Base-by-base conservation (phyloP, 2,797 vertebrate species). In the Urophycis tenuis region DNA sequence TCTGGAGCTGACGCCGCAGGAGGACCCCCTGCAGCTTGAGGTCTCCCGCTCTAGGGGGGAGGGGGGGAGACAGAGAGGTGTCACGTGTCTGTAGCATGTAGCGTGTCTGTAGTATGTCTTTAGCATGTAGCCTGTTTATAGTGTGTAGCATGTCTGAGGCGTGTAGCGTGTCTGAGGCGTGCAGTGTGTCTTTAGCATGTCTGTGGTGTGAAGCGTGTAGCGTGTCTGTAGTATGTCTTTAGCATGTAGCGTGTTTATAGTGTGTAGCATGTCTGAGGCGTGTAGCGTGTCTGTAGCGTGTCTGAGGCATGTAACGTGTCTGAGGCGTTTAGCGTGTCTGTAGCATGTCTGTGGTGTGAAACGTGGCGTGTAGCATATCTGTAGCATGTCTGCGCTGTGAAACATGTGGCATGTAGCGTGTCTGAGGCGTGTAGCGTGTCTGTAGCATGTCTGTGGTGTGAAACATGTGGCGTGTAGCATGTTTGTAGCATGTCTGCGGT, bases 21-120 rank as follows among this genome's bases (percentile, higher is more conserved):
- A 97, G 88, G 29, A 93, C 83, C 0, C 94, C 92, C 85, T 98
- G 97, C 2, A 99, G 93, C 75, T 88, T 91, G 60, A 92, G 90
- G 91, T 99, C 96, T 0, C 93, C 96, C 60, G 76, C 83, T 80
- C 94, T 95, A 82, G 77, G n/a, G 0, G 36, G 73, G 19, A 80
- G 1, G 79, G n/a, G 22, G 14, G 17, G 41, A 3, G 17, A 17
- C 2, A 17, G 41, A 15, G 12, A 45, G 41, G 15, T 34, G 39
- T 41, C 2, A 14, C 39, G 11, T 41, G 39, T 41, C 39, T 41
- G 39, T 41, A 14, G 10, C 2, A 14, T 6, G 35, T 41, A 41
- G 39, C 39, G 39, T 49, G 41, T 49, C 15, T 19, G 15, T 17
- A 19, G 11, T 41, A 14, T n/a, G n/a, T n/a, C n/a, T n/a, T n/a